Conservation (phyloP, 1,140 invertebrate species). For the Drosophila murphyi region DNA sequence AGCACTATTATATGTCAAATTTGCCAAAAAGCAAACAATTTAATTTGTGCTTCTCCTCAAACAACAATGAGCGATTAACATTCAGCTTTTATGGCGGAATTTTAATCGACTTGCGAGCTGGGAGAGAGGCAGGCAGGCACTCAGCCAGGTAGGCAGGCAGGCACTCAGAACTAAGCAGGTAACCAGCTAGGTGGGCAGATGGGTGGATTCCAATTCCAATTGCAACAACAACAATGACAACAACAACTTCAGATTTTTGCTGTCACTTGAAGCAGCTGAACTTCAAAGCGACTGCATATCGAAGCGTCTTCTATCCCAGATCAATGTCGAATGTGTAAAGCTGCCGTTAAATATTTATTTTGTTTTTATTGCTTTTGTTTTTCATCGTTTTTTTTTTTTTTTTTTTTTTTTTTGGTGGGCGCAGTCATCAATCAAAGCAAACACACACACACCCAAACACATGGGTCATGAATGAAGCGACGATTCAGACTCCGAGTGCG, state of each 20-base stretch:
- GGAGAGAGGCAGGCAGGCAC: slow-evolving; percentile 4
- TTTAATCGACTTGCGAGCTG: slow-evolving; percentile 70
- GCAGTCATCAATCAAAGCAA: slow-evolving; percentile 73
- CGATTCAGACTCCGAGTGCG: too few relatives aligned
- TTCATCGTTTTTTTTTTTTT: not conserved
- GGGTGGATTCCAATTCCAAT: slow-evolving; percentile 51
- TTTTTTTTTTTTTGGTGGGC: slow-evolving; percentile 54
- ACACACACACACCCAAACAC: not conserved
- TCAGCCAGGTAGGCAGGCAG: slow-evolving; percentile 46
- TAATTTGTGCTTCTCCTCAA: slow-evolving; percentile 72
- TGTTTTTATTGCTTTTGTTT: slow-evolving; percentile 22
- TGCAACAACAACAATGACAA: slow-evolving; percentile 11
- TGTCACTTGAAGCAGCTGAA: slow-evolving; percentile 65
- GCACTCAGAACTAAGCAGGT: slow-evolving; percentile 21
- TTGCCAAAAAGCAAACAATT: slow-evolving; percentile 68
- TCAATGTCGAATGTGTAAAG: slow-evolving; percentile 67
- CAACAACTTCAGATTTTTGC: slow-evolving; percentile 25
- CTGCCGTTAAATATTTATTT: slow-evolving; percentile 29
- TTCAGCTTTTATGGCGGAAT: slow-evolving; percentile 75
- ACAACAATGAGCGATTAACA: slow-evolving; percentile 82
- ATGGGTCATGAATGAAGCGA: slow-evolving; percentile 23
- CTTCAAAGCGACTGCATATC: slow-evolving; percentile 50
- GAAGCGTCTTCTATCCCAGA: slow-evolving; percentile 29
- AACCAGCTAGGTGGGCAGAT: slow-evolving; percentile 40
- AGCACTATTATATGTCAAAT: slow-evolving; percentile 72